Percentiles rank a stretch among this genome's conserved stretches.
phyloP scores from a whole-genome alignment of 30 jellyfish, hydroid and myxozoan genomes.

The Pelagia noctiluca region DNA sequence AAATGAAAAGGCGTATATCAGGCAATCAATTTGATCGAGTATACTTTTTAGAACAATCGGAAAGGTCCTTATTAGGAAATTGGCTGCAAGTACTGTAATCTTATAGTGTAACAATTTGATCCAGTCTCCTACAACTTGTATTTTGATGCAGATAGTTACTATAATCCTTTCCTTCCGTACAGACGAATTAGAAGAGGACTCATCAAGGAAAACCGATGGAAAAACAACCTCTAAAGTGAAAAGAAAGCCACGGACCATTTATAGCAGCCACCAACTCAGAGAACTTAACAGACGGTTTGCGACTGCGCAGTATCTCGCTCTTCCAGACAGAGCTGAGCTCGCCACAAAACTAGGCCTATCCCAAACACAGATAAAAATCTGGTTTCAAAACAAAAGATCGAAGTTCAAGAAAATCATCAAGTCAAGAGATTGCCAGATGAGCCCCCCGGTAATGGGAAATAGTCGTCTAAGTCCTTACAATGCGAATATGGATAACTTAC shows the following conservation, averaged over 20 bases:
- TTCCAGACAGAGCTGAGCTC: conserved; percentile 97
- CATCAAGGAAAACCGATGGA: background rate
- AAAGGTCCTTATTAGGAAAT: no score
- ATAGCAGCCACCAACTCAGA: conserved; percentile 85
- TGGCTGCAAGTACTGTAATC: no score
- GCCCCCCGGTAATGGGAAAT: background rate
- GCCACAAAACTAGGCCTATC: conserved; percentile 81
- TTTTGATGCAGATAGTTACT: no score
- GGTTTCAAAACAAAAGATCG: conserved; percentile 96
- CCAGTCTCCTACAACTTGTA: no score
- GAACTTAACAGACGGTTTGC: conserved; percentile 79
- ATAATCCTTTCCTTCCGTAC: no score
- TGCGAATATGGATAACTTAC: background rate
- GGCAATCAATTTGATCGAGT: no score
- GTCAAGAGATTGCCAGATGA: conserved; percentile 40
- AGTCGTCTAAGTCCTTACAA: background rate
- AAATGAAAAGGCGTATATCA: no score
- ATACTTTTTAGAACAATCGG: no score
- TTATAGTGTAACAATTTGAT: no score
- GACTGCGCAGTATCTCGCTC: conserved; percentile 78
- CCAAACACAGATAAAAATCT: conserved; percentile 90
- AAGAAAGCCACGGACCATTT: conserved; percentile 91
- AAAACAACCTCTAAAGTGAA: conserved; percentile 9
- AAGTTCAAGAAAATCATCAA: conserved; percentile 79
- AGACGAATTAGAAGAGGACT: no score